Conservation (phyloP, 1,140 invertebrate species). For the Hesperophylax magnus region DNA sequence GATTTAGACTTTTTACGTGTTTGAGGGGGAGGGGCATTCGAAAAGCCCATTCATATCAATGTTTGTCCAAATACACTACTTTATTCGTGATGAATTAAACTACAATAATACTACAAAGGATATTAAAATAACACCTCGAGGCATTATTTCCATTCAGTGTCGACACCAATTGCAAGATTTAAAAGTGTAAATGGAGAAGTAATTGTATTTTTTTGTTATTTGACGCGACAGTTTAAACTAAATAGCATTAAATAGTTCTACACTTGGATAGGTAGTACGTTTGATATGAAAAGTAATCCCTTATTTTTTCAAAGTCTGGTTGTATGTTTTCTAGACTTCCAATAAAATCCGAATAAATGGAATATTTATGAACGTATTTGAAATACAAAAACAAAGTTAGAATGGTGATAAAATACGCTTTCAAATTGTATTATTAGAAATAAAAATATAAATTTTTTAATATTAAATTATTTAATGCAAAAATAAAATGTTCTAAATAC, state of each 20-base stretch:
- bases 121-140: constrained; percentile 29
- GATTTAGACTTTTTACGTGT: constrained; percentile 48
- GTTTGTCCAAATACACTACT: constrained; percentile 48
- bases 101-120: constrained; percentile 42
- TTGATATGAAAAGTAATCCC: too few species aligned
- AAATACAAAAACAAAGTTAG: too few species aligned
- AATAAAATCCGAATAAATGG: too few species aligned
- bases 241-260: background rate
- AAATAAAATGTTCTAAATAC: too few species aligned
- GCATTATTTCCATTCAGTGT: background rate
- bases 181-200: constrained; percentile 9
- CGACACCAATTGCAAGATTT: constrained; percentile 1
- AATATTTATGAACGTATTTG: too few species aligned
- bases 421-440: too few species aligned
- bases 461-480: too few species aligned
- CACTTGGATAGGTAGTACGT: too few species aligned
- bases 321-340: too few species aligned
- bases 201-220: constrained; percentile 13
- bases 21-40: constrained; percentile 47
- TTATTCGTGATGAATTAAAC: constrained; percentile 24
- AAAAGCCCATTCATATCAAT: constrained; percentile 46
- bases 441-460: too few species aligned
- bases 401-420: too few species aligned
- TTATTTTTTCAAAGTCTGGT: too few species aligned
- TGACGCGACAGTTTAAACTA: constrained; percentile 2